Evolutionary conservation across 37 sponge, comb jelly and placozoan species (phyloP).

Genomic region (Beroe forskalii): DNA sequence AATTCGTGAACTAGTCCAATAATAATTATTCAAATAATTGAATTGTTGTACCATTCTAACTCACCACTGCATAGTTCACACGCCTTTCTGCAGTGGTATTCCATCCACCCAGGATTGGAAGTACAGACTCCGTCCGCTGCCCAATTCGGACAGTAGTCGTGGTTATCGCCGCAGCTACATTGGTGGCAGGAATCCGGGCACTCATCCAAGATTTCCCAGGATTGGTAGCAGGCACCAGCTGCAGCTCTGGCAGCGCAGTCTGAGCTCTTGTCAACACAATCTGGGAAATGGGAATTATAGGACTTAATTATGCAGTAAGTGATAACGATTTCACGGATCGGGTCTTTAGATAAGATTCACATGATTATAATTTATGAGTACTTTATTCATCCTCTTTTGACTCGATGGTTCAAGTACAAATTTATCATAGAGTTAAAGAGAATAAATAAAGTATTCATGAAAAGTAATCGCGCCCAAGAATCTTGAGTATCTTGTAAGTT

Average conservation of each 20-base stretch:
- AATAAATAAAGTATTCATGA: too few species aligned
- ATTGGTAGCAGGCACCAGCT: background rate
- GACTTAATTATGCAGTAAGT: too few species aligned
- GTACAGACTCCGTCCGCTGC: background rate
- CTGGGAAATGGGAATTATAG: background rate
- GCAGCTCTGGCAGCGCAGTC: background rate
- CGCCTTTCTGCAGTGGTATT: background rate
- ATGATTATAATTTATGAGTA: too few species aligned
- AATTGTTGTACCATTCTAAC: background rate
- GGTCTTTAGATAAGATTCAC: too few species aligned
- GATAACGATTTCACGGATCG: too few species aligned
- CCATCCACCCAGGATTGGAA: background rate
- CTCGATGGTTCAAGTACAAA: too few species aligned
- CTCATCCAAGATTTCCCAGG: conserved; percentile 8
- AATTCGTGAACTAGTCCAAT: too few species aligned
- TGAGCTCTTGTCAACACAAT: background rate
- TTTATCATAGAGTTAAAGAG: too few species aligned
- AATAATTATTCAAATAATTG: too few species aligned
- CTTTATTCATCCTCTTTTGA: too few species aligned
- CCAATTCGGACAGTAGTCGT: conserved; percentile 26
- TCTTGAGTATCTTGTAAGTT: too few species aligned
- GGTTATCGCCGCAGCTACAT: conserved; percentile 42
- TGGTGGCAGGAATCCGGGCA: conserved; percentile 48
- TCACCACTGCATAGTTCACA: background rate
- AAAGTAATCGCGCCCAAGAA: too few species aligned